Conservation (phyloP, 2,113 vertebrate species). For the Morone saxatilis region DNA sequence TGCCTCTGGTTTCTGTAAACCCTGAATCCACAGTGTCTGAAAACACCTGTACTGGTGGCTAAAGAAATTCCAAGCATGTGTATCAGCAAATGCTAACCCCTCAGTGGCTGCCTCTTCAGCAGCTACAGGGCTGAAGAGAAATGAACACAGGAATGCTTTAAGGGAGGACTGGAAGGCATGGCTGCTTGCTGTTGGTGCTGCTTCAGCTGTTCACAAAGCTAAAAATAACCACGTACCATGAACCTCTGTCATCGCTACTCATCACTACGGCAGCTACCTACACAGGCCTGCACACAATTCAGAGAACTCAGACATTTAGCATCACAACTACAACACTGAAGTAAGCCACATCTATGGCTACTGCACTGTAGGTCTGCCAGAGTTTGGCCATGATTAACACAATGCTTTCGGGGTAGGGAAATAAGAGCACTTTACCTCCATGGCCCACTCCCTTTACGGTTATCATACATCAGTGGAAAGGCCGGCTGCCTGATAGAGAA, state of each 20-base stretch:
- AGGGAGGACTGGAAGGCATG: slow-evolving; percentile 35
- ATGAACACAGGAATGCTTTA: slow-evolving; percentile 51
- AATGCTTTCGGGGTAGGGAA: slow-evolving; percentile 21
- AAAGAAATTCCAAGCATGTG: slow-evolving; percentile 33
- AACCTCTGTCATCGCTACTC: slow-evolving; percentile 30
- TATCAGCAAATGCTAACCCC: slow-evolving; percentile 33
- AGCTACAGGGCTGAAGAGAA: slow-evolving; percentile 15
- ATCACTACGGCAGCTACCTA: slow-evolving; percentile 23
- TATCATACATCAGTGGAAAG: slow-evolving; percentile 64
- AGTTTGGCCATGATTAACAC: slow-evolving; percentile 6
- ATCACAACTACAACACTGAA: slow-evolving; percentile 19
- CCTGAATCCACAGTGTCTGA: background rate
- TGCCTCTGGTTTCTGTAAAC: slow-evolving; percentile 6
- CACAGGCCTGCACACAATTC: slow-evolving; percentile 20
- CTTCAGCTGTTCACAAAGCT: slow-evolving; percentile 79
- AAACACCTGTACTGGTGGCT: background rate
- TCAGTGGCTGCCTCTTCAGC: slow-evolving; percentile 10
- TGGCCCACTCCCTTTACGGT: slow-evolving; percentile 60
- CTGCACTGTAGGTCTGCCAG: slow-evolving; percentile 1
- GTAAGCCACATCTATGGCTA: slow-evolving; percentile 7
- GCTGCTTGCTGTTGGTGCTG: slow-evolving; percentile 36
- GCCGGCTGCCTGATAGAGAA: slow-evolving; percentile 15
- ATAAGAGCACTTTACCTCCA: slow-evolving; percentile 81
- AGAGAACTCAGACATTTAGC: slow-evolving; percentile 17
- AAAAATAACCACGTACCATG: slow-evolving; percentile 73